Evolutionary conservation across 2,113 vertebrate species (phyloP), one percentile per base, ranked within the genome.

Genomic region (Scatophagus argus): DNA sequence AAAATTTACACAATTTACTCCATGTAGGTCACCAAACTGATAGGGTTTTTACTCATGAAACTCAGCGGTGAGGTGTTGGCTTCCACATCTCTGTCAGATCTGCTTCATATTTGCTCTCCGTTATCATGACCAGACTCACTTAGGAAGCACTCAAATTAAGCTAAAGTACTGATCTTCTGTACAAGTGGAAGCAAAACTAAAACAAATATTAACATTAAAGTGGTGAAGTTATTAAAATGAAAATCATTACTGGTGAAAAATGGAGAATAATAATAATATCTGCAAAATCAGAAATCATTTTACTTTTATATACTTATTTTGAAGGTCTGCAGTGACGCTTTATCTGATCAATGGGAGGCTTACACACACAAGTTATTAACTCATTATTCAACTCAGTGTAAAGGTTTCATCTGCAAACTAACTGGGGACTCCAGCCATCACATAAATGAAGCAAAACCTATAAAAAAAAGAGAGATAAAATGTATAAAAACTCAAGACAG

Each of bases 1-100:
- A 64, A 60, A 63, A 47, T 43, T 4, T 41, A 58, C 14, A 74
- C 36, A 46, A 59, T 90, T 70, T 78, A 65, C 38, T 81, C 65
- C 69, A 81, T 75, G 83, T 80, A 81, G 88, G 81, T 84, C 83
- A 86, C 61, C 78, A 46, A 32, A 64, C 61, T 7, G 58, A 84
- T 43, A n/a, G 0, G 43, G 29, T 25, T 43, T 3, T 19, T 7
- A 46, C 43, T 36, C 60, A 8, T 3, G 43, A 23, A 44, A 47
- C 36, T 70, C 21, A 39, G 16, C 7, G 54, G 29, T 31, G 14
- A 43, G 58, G 55, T 29, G 17, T 17, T 6, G 46, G 65, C 51
- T 44, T 61, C 29, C 41, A 56, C 16, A 29, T 38, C 46, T 61
- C 16, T n/a, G 25, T 10, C 32, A 52, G 27, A 16, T 29, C 0